Base-by-base conservation (phyloP, 1,140 invertebrate species). In the Lanistes nyassanus region DNA sequence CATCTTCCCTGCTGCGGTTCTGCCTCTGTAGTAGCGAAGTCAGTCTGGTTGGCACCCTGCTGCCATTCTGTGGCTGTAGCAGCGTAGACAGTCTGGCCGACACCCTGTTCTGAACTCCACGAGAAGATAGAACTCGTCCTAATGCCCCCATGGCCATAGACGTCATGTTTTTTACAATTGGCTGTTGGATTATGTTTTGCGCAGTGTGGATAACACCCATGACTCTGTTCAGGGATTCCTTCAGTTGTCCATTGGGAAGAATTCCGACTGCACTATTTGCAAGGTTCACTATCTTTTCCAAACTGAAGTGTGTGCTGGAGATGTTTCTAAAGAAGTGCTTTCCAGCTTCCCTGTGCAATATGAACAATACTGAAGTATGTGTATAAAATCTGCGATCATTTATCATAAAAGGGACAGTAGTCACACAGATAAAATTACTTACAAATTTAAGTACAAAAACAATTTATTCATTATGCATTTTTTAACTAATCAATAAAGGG, bases 301-400 rank as follows among this genome's bases (percentile, higher is more conserved):
- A 23, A n/a, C 19, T 39, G 65, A 67, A 67, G 19, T 67, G 37
- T 23, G 9, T 26, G 13, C 36, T n/a, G 4, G 34, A 19, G n/a
- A 67, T 67, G 65, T 67, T 67, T 19, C 21, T 7, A 39, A 67
- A 42, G 37, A 67, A 67, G 19, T 42, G 23, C 42, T 67, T 67
- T n/a, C 19, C 23, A 29, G 65, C 65, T 39, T n/a, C n/a, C n/a
- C n/a, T n/a, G n/a, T n/a, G n/a, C n/a, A n/a, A n/a, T n/a, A n/a
- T n/a, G n/a, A n/a, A 13, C 51, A 23, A 13, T 53, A 53, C 51
- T 13, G 51, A 53, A 53, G 23, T 13, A 23, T 53, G 51, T 23
- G 51, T 53, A 53, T 13, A 53, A 53, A 53, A 23, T 53, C 23
- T 53, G 23, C 51, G 13, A 53, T 13, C 51, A 13, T 11, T 19